Evolutionary conservation across 2,113 vertebrate species (phyloP), one percentile per base, ranked within the genome.

Genomic region (Sander vitreus): DNA sequence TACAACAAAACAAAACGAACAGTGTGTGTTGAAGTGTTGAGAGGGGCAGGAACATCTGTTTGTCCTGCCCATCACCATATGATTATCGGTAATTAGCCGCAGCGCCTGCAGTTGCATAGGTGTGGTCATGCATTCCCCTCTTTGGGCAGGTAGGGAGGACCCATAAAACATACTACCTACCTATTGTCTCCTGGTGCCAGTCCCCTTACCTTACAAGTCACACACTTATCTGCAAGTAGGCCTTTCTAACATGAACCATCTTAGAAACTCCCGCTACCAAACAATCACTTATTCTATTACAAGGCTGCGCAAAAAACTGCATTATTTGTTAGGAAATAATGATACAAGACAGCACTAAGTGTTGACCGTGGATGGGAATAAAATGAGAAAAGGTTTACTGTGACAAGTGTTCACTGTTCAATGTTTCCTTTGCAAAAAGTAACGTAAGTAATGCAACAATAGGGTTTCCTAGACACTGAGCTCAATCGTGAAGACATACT

Each of bases 31-130:
- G 23, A 57, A 47, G 67, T 62, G 30, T 55, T 45, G 43, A 30
- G 62, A 72, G 25, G 71, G 27, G 48, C 33, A 75, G 78, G 80
- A 94, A 95, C 94, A 95, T 93, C 93, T 95, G 95, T 93, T 95
- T 92, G 90, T 88, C 83, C 87, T 87, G 85, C 80, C 83, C 55
- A 83, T 89, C 85, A 92, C 84, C 80, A 66, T 91, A 82, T 95
- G 80, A 95, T 95, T 95, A 93, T 80, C 73, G 57, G 80, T 92
- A 91, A 95, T 94, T 92, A 95, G 78, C 75, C 60, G 59, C 59
- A 83, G 65, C 25, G 79, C 80, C 82, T 92, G 90, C 87, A 91
- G 91, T 87, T 78, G 72, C 30, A 66, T 81, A 86, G 89, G 88
- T 66, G 90, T 43, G 54, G 83, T 72, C 66, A 84, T 78, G 70